Base-by-base conservation (phyloP, 2,797 vertebrate species). In the Dicrostonyx torquatus region DNA sequence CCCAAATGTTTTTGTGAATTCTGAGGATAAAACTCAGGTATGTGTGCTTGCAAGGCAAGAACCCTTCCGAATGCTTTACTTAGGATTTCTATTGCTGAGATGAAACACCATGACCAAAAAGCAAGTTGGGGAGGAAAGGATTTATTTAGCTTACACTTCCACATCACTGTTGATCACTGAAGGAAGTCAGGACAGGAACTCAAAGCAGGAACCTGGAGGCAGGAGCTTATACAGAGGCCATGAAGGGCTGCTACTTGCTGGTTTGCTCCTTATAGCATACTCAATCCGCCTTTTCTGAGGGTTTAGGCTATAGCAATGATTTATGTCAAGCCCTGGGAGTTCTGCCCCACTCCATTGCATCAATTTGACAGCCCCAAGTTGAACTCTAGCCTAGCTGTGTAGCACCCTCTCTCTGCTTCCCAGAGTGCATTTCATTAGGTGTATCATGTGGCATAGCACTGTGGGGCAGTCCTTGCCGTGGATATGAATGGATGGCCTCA, bases 401-500 rank as follows among this genome's bases (percentile, higher is more conserved):
- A 17, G 53, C 2, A 1, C 34, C 48, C 37, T 62, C 62, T 34
- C 55, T 90, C 29, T 62, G 40, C 70, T 78, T 94, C 55, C 86
- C 91, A 70, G 37, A 26, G 50, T 92, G 62, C 50, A 29, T 70
- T 79, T 86, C 5, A 7, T 79, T 43, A 5, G 1, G 2, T 15
- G 12, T 22, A 43, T 40, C 72, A 13, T n/a, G n/a, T 7, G 1
- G 0, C 34, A 80, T 43, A 6, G 15, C 75, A 26, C 40, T 40
- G 4, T 62, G 40, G 5, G 37, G 12, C 6, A 9, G 60, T 66
- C 70, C 18, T 64, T 8, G 1, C 34, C 48, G 15, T 34, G 17
- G 60, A 24, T 72, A 1, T 70, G 8, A 50, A n/a, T 9, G 29
- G 34, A 31, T 6, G 31, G 20, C 43, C 76, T 31, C 40, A 55